Base-by-base conservation (phyloP, 2,888 invertebrate genomes). In the Trissonchulus sp. region DNA sequence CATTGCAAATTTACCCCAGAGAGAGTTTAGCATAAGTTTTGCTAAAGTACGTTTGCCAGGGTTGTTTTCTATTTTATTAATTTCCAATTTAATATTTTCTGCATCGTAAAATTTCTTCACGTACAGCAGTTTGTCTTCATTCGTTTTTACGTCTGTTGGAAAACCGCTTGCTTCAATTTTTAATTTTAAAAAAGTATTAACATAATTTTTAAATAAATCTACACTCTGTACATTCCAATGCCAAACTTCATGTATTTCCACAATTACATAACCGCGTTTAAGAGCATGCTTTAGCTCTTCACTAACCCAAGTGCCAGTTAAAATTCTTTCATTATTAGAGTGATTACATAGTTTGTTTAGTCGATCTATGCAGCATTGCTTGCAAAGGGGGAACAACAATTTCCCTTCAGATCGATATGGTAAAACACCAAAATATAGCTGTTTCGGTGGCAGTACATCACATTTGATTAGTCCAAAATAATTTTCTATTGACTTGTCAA, bases 371-470 rank as follows among this genome's bases (percentile, higher is more conserved):
- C 76, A 77, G 74, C 81, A 81, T 15, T 75, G 76, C n/a, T 68
- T 38, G 77, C 82, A 82, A 3, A 83, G 75, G 1, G 81, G 77
- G 75, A 82, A 82, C 60, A 78, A 76, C 1, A 81, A 76, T 76
- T 81, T 81, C 0, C 77, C 77, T 37, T 77, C 76, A 2, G 74
- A 76, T 74, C 77, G 72, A n/a, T 74, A 77, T 0, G 82, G 82
- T 1, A 83, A 74, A 0, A 69, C 36, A 8, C 71, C 71, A 69
- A 69, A 34, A 23, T 33, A 36, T 69, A 37, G n/a, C 8, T 34
- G 34, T n/a, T 69, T 37, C 2, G 71, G 71, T 3, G 71, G 71
- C 15, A 35, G 15, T 15, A 69, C 71, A 33, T 36, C 34, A n/a
- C 71, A 69, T 15, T 69, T 28, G 3, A 69, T 34, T 34, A 69